Evolutionary conservation across 1,140 invertebrate genomes (phyloP), one percentile per base, ranked within the genome.

Genomic region (Ctenoplectra terminalis): DNA sequence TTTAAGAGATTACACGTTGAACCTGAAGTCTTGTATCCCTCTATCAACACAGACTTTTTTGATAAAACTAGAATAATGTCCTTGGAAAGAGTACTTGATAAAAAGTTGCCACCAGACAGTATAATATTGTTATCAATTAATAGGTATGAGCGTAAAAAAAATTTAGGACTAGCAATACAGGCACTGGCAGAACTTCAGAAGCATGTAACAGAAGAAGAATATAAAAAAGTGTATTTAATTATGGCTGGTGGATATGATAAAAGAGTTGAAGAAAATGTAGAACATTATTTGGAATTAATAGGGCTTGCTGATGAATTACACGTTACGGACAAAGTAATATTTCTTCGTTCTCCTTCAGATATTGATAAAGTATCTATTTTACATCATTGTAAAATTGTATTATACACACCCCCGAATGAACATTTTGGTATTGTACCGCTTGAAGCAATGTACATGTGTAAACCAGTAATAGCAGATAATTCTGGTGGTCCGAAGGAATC

Each of bases 401-500:
- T 99, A 23, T 99, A 99, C 87, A 99, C 99, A 29, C 99, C 99
- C 7, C 95, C 96, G 0, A 98, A 98, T 92, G 99, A 99, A 93
- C 99, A 99, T 94, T 99, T 99, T 95, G 99, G 99, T 8, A 99
- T 99, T 90, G 99, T 99, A 11, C 99, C 99, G 2, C 94, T 99
- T 69, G 99, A 99, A 95, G 98, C 99, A 0, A 99, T 99, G 99
- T 98, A 98, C 90, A 96, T 97, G 90, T 94, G 95, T 40, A 97
- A 98, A 90, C 98, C 99, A 29, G 99, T 99, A 0, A 96, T 99
- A 85, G 99, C 99, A 0, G 96, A 98, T 0, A 98, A 98, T 90
- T 98, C 96, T 91, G 99, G 99, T 43, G 99, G 99, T 2, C 99
- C 99, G 0, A 96, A 95, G 8, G 99, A 99, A 94, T 99, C 99